Evolutionary conservation across 2,113 vertebrate species (phyloP).

Genomic region (Rhadina sibilatrix): DNA sequence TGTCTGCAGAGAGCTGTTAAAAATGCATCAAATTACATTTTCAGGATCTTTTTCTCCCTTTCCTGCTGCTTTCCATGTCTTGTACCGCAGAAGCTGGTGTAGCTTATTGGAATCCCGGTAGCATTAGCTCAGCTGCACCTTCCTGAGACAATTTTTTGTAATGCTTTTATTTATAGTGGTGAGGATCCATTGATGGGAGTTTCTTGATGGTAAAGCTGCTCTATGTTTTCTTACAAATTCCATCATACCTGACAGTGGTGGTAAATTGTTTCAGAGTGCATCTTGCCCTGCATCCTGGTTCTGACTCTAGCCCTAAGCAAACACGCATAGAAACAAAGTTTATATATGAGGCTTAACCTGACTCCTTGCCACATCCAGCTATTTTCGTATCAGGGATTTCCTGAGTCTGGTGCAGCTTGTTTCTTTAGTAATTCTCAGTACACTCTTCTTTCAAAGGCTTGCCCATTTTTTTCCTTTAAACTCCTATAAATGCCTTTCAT

Average conservation of each 20-base stretch:
- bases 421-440: neutral
- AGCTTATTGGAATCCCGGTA: neutral
- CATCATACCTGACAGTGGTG: neutral
- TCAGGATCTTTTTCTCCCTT: neutral
- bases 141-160: neutral
- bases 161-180: neutral
- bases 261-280: neutral
- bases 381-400: neutral
- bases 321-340: neutral
- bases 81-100: neutral
- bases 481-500: neutral
- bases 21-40: neutral
- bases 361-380: neutral
- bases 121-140: neutral
- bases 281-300: neutral
- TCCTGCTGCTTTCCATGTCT: rapidly evolving
- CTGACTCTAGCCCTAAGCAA: neutral
- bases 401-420: neutral
- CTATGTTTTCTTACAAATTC: neutral
- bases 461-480: neutral
- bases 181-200: neutral
- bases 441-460: neutral
- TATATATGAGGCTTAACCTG: neutral
- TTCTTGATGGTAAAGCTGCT: neutral
- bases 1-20: neutral